phyloP scores from a whole-genome alignment of 2,797 vertebrate species.

The Enteromius mattozi region DNA sequence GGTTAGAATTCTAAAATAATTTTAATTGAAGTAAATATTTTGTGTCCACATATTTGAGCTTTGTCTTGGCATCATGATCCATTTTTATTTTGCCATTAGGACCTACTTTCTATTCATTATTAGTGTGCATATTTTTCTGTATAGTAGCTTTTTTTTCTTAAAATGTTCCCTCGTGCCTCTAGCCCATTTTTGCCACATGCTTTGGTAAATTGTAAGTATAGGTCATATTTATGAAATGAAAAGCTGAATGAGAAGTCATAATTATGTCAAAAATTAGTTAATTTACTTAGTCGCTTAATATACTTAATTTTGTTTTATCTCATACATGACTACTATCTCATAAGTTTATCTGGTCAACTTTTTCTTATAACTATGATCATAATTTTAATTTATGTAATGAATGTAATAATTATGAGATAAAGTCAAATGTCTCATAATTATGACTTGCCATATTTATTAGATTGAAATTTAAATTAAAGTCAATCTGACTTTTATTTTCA shows the following conservation, averaged over 20 bases:
- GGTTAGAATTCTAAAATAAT: background rate
- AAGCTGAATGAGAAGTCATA: background rate
- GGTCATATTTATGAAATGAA: background rate
- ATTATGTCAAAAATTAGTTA: background rate
- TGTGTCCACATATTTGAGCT: background rate
- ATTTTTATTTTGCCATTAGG: background rate
- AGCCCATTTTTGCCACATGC: background rate
- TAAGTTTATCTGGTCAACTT: background rate
- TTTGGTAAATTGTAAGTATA: background rate
- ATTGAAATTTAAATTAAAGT: too few species aligned
- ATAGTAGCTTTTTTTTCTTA: background rate
- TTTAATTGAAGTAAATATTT: background rate
- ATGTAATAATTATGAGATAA: background rate
- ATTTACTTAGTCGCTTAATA: background rate
- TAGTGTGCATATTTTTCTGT: background rate
- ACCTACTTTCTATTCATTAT: background rate
- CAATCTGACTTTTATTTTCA: background rate
- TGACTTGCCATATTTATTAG: too few species aligned
- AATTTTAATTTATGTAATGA: background rate
- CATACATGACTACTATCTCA: background rate
- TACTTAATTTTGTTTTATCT: background rate
- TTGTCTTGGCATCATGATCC: too few species aligned
- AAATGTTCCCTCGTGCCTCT: background rate
- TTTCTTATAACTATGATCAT: background rate
- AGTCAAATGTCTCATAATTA: background rate